Conservation (phyloP, 2,888 invertebrate species). For the Noctuana brunneofusca region DNA sequence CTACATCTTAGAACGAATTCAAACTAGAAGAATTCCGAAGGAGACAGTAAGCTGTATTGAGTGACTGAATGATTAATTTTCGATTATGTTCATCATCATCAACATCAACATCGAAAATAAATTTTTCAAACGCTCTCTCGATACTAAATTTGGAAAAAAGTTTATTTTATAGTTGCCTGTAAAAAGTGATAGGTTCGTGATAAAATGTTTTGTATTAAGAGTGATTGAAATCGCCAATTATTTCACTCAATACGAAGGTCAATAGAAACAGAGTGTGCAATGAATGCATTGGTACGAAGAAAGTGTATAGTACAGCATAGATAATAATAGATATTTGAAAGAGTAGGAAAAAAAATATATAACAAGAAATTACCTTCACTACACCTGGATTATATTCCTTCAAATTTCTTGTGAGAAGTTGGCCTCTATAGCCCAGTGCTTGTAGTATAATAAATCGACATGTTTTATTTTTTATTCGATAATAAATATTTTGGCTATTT, state of each 20-base stretch:
- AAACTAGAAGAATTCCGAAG: not conserved
- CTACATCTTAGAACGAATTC: not conserved
- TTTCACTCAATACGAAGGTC: conserved; percentile 12
- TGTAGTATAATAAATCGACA: not conserved
- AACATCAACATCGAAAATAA: not conserved
- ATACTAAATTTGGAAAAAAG: not conserved
- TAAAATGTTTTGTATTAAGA: not conserved
- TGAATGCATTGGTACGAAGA: conserved; percentile 16
- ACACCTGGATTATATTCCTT: not conserved
- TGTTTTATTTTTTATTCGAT: not conserved
- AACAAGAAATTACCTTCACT: conserved; percentile 23
- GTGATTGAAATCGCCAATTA: conserved; percentile 3
- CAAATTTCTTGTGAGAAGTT: conserved; percentile 2
- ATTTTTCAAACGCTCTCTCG: not conserved
- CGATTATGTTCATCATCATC: not conserved
- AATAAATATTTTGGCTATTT: not conserved
- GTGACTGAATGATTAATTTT: conserved; percentile 2
- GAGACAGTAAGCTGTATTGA: conserved; percentile 25
- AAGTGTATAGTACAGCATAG: conserved; percentile 16
- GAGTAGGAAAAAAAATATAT: conserved; percentile 19
- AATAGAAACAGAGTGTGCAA: conserved; percentile 17
- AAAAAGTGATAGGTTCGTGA: not conserved
- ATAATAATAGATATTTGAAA: not conserved
- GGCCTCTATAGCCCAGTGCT: not conserved
- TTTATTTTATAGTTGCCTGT: not conserved